A percentile compares a stretch with the other conserved stretches of the same genome.
Conservation (phyloP, 2,888 invertebrate genomes). For the Agrotis clavis region DNA sequence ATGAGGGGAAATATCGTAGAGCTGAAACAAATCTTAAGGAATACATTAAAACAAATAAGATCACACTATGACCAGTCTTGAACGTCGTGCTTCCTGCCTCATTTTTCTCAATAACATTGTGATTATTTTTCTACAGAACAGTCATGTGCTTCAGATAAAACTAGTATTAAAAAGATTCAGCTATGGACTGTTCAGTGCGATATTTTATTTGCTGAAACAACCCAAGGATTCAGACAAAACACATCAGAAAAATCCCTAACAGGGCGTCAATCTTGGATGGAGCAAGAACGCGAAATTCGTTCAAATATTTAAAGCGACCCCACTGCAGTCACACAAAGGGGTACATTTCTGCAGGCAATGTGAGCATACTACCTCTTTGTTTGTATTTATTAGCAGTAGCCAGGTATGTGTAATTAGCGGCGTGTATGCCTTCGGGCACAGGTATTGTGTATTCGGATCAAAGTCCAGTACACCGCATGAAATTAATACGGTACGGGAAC, state of each 20-base stretch:
- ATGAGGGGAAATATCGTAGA: neutral
- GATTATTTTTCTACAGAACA: too few relatives aligned
- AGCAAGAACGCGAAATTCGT: neutral
- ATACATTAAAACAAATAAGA: too few relatives aligned
- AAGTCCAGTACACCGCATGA: neutral
- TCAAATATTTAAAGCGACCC: conserved; percentile 32
- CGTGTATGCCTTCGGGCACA: neutral
- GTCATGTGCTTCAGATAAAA: too few relatives aligned
- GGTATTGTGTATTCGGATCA: neutral
- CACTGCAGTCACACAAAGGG: neutral
- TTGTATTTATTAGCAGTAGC: neutral
- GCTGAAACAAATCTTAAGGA: neutral
- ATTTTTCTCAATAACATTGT: too few relatives aligned
- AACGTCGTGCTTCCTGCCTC: too few relatives aligned
- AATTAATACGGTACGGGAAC: neutral
- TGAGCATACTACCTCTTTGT: neutral
- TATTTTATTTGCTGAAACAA: neutral
- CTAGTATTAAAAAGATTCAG: too few relatives aligned
- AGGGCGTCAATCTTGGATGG: neutral
- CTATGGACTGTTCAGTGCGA: too few relatives aligned
- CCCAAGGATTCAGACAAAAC: neutral
- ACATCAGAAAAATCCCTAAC: conserved; percentile 6
- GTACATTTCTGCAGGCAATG: neutral
- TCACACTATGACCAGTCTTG: too few relatives aligned
- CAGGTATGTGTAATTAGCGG: conserved; percentile 3